Base-by-base conservation (phyloP, 1,140 invertebrate genomes). In the Aphidius gifuensis region DNA sequence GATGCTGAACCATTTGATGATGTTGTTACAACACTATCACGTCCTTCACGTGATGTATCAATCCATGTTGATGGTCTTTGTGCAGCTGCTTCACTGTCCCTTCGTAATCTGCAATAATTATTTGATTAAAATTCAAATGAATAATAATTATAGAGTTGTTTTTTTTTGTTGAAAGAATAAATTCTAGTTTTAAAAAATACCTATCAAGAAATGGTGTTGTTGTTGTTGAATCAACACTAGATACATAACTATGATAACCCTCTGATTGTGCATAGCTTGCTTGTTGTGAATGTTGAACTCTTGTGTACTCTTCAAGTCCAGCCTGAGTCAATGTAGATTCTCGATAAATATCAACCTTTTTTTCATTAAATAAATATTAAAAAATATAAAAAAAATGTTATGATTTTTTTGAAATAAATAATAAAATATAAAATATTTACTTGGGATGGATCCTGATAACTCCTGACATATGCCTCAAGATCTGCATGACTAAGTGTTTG, bases 171-270 rank as follows among this genome's bases (percentile, higher is more conserved):
- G 0, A 16, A 16, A 16, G 0, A 16, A 16, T 16, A 16, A 16
- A 16, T 0, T 16, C 16, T 16, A 16, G 16, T 58, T 58, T 51
- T 54, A 23, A 39, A 7, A 51, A 57, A 77, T 74, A 87, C 85
- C 87, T 84, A 73, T 93, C 90, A 61, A 92, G 76, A 71, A 92
- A 90, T 9, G 90, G 90, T 6, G 91, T 92, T 23, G 84, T 86
- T 9, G 88, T 89, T 21, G 86, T 88, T 5, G 89, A 91, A 77
- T 88, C 91, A 45, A 87, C 90, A 71, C 87, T 92, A 61, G 88
- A 92, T 32, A 89, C 90, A 75, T 89, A 92, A 74, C 88, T 90
- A 71, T 91, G 90, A 73, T 92, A 92, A 9, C 90, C 90, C 79
- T 92, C 90, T 32, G 88, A 90, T 66, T 91, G 89, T 11, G 90